Percentiles rank a stretch among this genome's conserved stretches.
phyloP scores from a whole-genome alignment of 1,140 invertebrate species.

The Lerema accius region DNA sequence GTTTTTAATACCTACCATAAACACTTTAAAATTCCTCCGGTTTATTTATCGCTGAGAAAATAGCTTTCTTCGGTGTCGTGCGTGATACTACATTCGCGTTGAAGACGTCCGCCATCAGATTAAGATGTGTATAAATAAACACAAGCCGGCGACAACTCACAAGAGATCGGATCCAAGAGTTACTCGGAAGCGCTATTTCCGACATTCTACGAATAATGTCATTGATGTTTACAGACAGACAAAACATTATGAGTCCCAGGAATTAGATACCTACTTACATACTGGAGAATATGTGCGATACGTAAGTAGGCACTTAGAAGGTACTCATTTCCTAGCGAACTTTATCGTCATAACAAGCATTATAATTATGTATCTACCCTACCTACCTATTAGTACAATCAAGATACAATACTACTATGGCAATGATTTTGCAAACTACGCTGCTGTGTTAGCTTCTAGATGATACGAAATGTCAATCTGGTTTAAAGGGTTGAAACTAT shows the following conservation, averaged over 20 bases:
- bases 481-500: too few species aligned
- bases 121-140: slow-evolving; percentile 61
- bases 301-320: slow-evolving; percentile 8
- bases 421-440: too few species aligned
- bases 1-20: not conserved
- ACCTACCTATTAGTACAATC: too few species aligned
- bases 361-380: too few species aligned
- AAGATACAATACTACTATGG: too few species aligned
- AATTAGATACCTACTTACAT: not conserved
- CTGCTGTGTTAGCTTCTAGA: too few species aligned
- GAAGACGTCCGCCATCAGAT: slow-evolving; percentile 54
- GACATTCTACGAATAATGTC: slow-evolving; percentile 69
- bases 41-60: slow-evolving; percentile 28
- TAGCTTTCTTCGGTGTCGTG: slow-evolving; percentile 43
- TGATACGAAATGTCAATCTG: too few species aligned
- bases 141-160: slow-evolving; percentile 61
- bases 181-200: slow-evolving; percentile 79
- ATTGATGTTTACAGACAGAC: slow-evolving; percentile 51
- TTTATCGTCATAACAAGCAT: too few species aligned
- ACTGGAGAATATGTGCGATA: slow-evolving; percentile 9
- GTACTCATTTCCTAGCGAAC: slow-evolving; percentile 8
- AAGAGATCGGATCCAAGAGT: slow-evolving; percentile 68
- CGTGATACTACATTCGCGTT: slow-evolving; percentile 46
- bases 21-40: slow-evolving; percentile 10
- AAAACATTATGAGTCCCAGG: slow-evolving; percentile 28